Percentiles rank a stretch among this genome's conserved stretches.
phyloP scores from a whole-genome alignment of 2,113 vertebrate species.

The Mus spicilegus region DNA sequence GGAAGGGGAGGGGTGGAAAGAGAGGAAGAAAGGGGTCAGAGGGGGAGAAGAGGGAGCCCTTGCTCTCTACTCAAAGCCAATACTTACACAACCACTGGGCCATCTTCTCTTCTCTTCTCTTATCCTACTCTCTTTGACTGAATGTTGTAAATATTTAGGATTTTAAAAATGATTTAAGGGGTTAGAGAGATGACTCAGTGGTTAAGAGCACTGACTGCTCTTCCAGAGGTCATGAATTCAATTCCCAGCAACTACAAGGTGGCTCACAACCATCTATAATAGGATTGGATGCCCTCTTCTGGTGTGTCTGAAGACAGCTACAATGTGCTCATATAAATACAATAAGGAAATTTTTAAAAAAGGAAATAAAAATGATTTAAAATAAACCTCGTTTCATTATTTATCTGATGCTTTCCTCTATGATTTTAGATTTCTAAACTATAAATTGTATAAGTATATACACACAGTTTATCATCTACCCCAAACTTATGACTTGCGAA shows the following conservation, averaged over 20 bases:
- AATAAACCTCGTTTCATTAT: not conserved
- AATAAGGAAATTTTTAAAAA: too few species aligned
- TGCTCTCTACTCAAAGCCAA: not conserved
- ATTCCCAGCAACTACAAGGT: too few species aligned
- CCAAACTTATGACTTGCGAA: not conserved
- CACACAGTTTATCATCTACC: not conserved
- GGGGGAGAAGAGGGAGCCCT: too few species aligned
- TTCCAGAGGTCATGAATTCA: too few species aligned
- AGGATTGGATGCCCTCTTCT: too few species aligned
- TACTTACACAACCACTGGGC: not conserved
- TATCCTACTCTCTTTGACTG: not conserved
- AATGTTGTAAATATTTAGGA: not conserved
- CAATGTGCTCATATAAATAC: too few species aligned
- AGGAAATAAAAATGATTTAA: not conserved
- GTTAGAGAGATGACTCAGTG: too few species aligned
- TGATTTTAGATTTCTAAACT: conserved; percentile 17
- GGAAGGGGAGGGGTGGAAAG: too few species aligned
- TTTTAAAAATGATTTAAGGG: conserved; percentile 20
- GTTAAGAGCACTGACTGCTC: too few species aligned
- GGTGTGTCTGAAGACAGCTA: too few species aligned
- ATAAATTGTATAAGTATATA: not conserved
- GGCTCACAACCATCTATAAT: too few species aligned
- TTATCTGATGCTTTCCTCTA: not conserved
- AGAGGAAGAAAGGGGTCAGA: too few species aligned
- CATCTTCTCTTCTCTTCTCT: not conserved